These are phyloP conservation scores for Epinephelus coioides DNA, from an alignment of 2,797 vertebrate species.

Conservation along the genomic window DNA sequence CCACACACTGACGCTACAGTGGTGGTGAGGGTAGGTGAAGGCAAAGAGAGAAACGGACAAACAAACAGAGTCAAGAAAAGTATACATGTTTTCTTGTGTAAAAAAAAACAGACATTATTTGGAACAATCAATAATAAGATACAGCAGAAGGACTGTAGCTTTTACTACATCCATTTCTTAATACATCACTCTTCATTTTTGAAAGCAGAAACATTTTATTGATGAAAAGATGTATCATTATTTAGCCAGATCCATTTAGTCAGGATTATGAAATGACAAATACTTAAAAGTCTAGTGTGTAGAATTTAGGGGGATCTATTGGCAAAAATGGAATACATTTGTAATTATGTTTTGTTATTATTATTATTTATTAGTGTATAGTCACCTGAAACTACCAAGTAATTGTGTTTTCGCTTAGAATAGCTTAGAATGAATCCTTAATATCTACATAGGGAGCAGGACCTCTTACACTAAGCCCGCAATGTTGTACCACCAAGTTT, in stretches of 20 bases:
- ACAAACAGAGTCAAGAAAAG: not conserved
- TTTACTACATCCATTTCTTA: not conserved
- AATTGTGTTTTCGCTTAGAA: too few relatives aligned
- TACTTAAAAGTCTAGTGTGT: not conserved
- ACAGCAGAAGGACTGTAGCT: not conserved
- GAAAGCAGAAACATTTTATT: not conserved
- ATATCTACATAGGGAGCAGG: too few relatives aligned
- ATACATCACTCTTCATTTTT: not conserved
- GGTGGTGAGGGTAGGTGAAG: not conserved
- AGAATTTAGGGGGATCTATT: too few relatives aligned
- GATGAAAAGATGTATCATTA: not conserved
- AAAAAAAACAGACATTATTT: not conserved
- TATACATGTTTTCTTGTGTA: not conserved
- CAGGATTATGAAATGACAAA: not conserved
- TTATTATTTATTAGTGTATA: too few relatives aligned
- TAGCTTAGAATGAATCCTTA: too few relatives aligned
- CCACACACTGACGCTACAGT: conserved; percentile 95
- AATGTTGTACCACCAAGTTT: too few relatives aligned
- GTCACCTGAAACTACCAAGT: too few relatives aligned
- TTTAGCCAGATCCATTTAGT: not conserved
- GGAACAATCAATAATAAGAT: not conserved
- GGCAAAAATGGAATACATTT: too few relatives aligned
- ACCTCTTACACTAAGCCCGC: too few relatives aligned
- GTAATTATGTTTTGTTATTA: too few relatives aligned
- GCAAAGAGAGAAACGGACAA: conserved; percentile 11